Base-by-base conservation (phyloP, 2,113 vertebrate species). In the Melanotaenia duboulayi region DNA sequence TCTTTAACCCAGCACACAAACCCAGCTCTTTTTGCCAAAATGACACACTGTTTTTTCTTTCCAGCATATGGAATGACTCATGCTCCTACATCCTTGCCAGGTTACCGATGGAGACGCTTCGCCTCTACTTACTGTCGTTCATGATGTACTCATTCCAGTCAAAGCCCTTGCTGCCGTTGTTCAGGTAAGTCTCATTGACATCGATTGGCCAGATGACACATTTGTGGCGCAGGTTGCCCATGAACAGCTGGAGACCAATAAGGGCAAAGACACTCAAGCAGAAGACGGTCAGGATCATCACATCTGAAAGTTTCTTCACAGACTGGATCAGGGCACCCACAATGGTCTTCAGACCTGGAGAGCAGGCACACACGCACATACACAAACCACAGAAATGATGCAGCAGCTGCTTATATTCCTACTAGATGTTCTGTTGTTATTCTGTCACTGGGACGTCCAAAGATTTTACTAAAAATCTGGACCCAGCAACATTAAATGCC, bases 231-330 rank as follows among this genome's bases (percentile, higher is more conserved):
- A 99, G 90, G 86, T 99, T 99, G 24, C 98, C 98, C 98, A 99
- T 99, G 79, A 99, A 99, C 42, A 99, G 96, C 94, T 99, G 98
- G 62, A 99, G 94, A 59, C 97, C 98, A 0, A 99, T 99, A 78
- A 99, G 95, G 84, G 98, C 98, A 62, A 99, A 99, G 64, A 99
- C 98, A 57, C 98, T 99, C 91, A 99, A 94, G 75, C 98, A 99
- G 91, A 99, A 99, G 61, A 99, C 98, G 0, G 98, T 99, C 89
- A 99, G 89, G 93, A 99, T 99, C 98, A 99, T 98, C 89, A 99
- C 98, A 19, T 99, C 98, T 0, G 98, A 99, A 83, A 99, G 95
- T 92, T 99, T 99, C 96, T 99, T 99, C 95, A 99, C 98, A 1
- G 98, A 99, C 93, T 99, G 98, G 87, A 99, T 97, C 5, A 99